Percentiles rank a stretch among this genome's conserved stretches.
phyloP scores from a whole-genome alignment of 2,113 vertebrate genomes.

The Kobus ellipsiprymnus region DNA sequence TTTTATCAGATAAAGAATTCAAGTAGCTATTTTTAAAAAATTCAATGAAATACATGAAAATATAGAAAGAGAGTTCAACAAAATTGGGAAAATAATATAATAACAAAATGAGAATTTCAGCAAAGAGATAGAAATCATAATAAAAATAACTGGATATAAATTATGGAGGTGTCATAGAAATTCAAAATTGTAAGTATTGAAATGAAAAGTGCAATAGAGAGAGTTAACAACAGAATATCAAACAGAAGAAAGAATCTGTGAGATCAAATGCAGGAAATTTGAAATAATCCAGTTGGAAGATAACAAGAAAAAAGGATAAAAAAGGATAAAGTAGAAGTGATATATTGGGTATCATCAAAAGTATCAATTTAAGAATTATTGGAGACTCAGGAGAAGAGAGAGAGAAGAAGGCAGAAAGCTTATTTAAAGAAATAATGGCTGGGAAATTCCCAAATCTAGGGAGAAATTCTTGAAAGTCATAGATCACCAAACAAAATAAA shows the following conservation, averaged over 20 bases:
- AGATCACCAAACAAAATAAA: neutral
- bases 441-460: neutral
- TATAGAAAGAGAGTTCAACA: neutral
- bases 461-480: neutral
- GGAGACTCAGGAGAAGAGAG: neutral
- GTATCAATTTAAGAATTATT: neutral
- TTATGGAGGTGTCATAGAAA: neutral
- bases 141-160: neutral
- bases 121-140: neutral
- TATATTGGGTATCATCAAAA: neutral
- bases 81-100: neutral
- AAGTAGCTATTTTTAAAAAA: neutral
- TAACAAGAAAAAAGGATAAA: neutral
- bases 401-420: neutral
- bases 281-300: neutral
- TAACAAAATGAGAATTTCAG: neutral
- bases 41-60: neutral
- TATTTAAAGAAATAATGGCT: neutral
- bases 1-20: neutral
- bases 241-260: neutral
- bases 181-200: neutral
- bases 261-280: neutral
- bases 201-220: neutral
- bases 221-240: neutral
- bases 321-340: neutral